These are phyloP conservation scores for Isoperla grammatica DNA, from an alignment of 2,888 invertebrate species.

Conservation along the genomic window DNA sequence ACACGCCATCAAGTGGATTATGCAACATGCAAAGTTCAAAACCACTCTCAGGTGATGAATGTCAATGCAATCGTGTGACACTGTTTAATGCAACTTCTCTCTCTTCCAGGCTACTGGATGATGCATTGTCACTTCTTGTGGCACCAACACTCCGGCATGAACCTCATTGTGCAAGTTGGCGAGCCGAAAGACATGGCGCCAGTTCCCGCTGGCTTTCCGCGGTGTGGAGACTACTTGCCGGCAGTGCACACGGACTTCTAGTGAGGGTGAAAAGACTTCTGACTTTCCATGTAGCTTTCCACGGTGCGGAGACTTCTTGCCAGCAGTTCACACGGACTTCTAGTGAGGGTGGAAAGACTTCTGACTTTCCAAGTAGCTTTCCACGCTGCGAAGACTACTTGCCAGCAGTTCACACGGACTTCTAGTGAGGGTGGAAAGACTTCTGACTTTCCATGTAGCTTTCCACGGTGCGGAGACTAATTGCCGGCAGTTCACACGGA, in stretches of 20 bases:
- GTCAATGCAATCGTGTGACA: no score
- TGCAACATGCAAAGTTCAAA: no score
- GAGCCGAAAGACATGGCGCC: conserved; percentile 32
- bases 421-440: conserved; percentile 24
- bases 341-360: conserved; percentile 37
- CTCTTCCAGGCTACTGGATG: conserved; percentile 39
- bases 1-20: no score
- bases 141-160: conserved; percentile 41
- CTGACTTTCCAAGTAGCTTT: conserved; percentile 36
- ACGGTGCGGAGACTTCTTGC: conserved; percentile 13
- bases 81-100: neutral
- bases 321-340: conserved; percentile 21
- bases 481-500: neutral
- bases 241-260: neutral
- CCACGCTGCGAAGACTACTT: conserved; percentile 26
- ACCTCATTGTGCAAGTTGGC: conserved; percentile 38
- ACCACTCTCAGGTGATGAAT: no score
- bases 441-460: conserved; percentile 34
- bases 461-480: conserved; percentile 31
- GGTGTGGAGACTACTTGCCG: conserved; percentile 5
- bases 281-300: conserved; percentile 37
- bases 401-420: neutral
- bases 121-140: conserved; percentile 41
- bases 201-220: conserved; percentile 36
- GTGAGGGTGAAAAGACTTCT: no score